Base-by-base conservation (phyloP, 2,113 vertebrate genomes). In the Cricetomys ansorgei region DNA sequence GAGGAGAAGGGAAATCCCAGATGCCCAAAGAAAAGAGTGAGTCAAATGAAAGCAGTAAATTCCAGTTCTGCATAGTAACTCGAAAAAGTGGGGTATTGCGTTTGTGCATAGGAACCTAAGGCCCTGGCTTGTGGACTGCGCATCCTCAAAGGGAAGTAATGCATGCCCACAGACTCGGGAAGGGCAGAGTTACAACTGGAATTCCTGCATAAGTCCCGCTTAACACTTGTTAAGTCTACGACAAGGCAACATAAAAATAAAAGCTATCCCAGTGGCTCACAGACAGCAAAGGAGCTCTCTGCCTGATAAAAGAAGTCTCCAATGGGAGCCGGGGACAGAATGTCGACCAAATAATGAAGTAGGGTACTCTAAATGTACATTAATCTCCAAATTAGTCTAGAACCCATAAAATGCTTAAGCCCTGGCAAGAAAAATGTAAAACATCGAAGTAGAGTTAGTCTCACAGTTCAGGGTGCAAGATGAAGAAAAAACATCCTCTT, bases 21-120 rank as follows among this genome's bases (percentile, higher is more conserved):
- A 72, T 55, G 40, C 34, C 37, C 40, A 79, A 94, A 80, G 19
- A 37, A 40, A 53, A 67, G 59, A 73, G 15, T 72, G 23, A 89
- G 65, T 89, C 15, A 75, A 88, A 94, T 83, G 70, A 92, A 65
- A 89, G 50, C 31, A 87, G 50, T 80, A n/a, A 80, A 94, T 48
- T 70, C 64, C 29, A 89, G 23, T 57, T 91, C 57, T 34, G 34
- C 73, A 13, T 11, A 81, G n/a, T 69, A 64, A 88, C 57, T 53
- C 40, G 27, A 53, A 64, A 65, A 67, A 83, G 16, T 87, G 6
- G 12, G 45, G 11, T 72, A 43, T 34, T 37, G 37, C 55, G 43
- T 53, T 19, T 81, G 21, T 55, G 43, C 37, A 3, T 50, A 65
- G 94, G 40, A 31, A 65, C 45, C 27, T 62, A 15, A 27, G 69